Evolutionary conservation across 1,140 invertebrate species (phyloP), one percentile per base, ranked within the genome.

Genomic region (Drosophila athabasca): DNA sequence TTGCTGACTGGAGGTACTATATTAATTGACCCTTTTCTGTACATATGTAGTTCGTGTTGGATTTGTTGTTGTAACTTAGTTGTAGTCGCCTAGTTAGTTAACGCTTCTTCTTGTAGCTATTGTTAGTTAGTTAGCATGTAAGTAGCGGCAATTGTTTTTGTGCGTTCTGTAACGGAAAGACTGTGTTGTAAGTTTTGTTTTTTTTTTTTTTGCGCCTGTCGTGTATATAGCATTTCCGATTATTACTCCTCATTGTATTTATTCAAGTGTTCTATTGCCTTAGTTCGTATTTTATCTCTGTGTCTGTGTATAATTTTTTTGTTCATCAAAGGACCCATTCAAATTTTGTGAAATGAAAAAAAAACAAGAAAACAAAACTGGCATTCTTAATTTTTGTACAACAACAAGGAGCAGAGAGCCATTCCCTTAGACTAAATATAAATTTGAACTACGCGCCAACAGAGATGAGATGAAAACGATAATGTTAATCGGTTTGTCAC

Each of bases 71-170:
- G 35, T 39, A 39, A 39, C 35, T 39, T 39, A 39, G 11, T 39
- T 39, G 5, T 39, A 39, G 11, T 39, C 35, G 35, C 39, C 51
- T 71, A 61, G 39, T 7, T 68, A 79, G 49, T 39, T 59, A 53
- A 8, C 51, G 19, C 2, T 26, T n/a, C 26, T 22, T 69, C 45
- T 46, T 49, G 26, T 58, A 69, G 55, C 70, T 83, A 83, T 77
- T 87, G 48, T 77, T 85, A 74, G 58, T 70, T 60, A 54, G 45
- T 31, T 62, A 52, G 41, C 31, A 44, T 48, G 17, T 90, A 90
- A 90, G 78, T 90, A 90, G 85, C 81, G 76, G 76, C 87, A 90
- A 90, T 90, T 90, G 76, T 84, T 75, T 80, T 84, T 90, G 84
- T 78, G 75, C 75, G 74, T 52, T 57, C 48, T 82, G 79, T 77